Percentiles rank a stretch among this genome's conserved stretches.
These are phyloP conservation scores for Oxygymnocypris stewartii DNA, from an alignment of 2,113 vertebrate genomes.

Conservation along the genomic window DNA sequence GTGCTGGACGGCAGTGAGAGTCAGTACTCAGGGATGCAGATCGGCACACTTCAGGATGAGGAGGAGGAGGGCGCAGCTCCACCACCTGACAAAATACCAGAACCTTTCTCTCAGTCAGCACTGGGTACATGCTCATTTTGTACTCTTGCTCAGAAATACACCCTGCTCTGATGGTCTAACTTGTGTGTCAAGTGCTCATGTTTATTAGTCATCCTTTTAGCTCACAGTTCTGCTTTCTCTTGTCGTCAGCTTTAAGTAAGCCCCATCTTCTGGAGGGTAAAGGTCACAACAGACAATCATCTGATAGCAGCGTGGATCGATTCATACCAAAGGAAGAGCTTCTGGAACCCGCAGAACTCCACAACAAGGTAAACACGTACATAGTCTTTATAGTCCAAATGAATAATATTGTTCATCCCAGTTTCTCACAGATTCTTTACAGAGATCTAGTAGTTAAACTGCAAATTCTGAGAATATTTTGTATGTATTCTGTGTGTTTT, in stretches of 20 bases:
- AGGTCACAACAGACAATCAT: conserved; percentile 88
- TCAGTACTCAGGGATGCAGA: conserved; percentile 89
- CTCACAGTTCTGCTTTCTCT: neutral
- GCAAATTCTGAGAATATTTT: neutral
- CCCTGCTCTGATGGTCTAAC: neutral
- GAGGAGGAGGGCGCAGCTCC: conserved; percentile 81
- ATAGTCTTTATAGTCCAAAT: neutral
- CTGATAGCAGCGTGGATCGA: conserved; percentile 87
- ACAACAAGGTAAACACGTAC: conserved; percentile 80
- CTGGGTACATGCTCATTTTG: conserved; percentile 70
- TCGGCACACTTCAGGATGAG: conserved; percentile 87
- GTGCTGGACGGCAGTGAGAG: conserved; percentile 89
- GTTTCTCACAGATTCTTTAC: neutral
- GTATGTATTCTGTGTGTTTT: conserved; percentile 1
- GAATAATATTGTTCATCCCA: neutral
- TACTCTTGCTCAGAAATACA: neutral
- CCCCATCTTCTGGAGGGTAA: conserved; percentile 79
- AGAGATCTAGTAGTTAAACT: neutral
- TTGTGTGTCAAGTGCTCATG: neutral
- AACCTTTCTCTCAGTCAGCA: conserved; percentile 79
- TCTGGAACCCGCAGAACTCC: conserved; percentile 78
- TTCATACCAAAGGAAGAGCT: conserved; percentile 84
- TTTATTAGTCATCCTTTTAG: neutral
- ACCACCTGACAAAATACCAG: conserved; percentile 69
- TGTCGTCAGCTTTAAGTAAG: conserved; percentile 82